A percentile compares a stretch with the other conserved stretches of the same genome.
Evolutionary conservation across 2,888 invertebrate genomes (phyloP).

Genomic region (Ctena decussata): DNA sequence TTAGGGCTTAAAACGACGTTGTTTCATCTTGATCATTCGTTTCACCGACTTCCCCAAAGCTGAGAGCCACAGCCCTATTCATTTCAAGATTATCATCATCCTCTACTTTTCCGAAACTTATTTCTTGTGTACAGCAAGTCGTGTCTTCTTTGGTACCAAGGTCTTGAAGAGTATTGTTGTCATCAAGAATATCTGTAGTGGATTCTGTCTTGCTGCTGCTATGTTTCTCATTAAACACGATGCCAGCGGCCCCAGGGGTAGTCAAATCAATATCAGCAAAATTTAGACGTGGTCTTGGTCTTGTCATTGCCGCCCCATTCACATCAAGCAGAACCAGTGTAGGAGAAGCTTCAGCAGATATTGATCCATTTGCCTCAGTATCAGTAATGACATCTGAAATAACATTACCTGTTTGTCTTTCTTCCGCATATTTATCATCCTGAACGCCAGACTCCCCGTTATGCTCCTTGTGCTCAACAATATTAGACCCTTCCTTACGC

Average conservation of each 20-base stretch:
- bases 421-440: too few relatives aligned
- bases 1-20: background rate
- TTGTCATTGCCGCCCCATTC: conserved; percentile 49
- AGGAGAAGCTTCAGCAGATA: background rate
- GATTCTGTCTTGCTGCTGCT: background rate
- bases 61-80: background rate
- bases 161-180: background rate
- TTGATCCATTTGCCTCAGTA: background rate
- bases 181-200: background rate
- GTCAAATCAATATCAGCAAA: background rate
- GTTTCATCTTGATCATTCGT: background rate
- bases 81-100: background rate
- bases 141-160: background rate
- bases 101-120: background rate
- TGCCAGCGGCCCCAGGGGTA: background rate
- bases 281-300: conserved; percentile 42
- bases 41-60: background rate
- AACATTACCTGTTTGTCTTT: too few relatives aligned
- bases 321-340: background rate
- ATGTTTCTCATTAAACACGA: background rate
- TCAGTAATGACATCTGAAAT: background rate
- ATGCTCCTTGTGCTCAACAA: too few relatives aligned
- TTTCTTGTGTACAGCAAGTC: background rate
- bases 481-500: too few relatives aligned
- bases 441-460: too few relatives aligned